Base-by-base conservation (phyloP, 2,888 invertebrate species). In the Tineola bisselliella region DNA sequence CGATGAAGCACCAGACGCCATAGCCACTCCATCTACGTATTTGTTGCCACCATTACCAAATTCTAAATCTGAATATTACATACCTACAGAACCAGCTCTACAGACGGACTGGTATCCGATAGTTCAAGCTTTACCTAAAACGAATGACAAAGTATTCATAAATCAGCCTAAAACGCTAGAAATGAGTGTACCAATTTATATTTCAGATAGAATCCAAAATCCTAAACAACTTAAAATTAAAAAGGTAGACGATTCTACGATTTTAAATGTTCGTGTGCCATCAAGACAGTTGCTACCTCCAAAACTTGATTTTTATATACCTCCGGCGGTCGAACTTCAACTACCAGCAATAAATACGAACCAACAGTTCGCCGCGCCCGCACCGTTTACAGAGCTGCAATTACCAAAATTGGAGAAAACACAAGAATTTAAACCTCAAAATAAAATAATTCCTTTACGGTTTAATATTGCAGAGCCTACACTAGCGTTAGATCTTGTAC, bases 41-140 rank as follows among this genome's bases (percentile, higher is more conserved):
- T 71, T 87, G 13, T 62, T 82, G 57, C 87, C 87, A 44, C 87
- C 87, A 0, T 63, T 70, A 44, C 67, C 70, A 62, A 73, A 71
- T 25, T 71, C 70, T 62, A 74, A 75, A 63, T 63, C 68, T 1
- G 74, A 76, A 44, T 78, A 75, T 58, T 76, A 75, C 19, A 66
- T 70, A 11, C 74, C 79, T 1, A 70, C 74, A 18, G 75, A 76
- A 63, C 65, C 77, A 0, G 75, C 69, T 0, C 72, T 72, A 43
- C 83, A 84, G 65, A 74, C 75, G 2, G 87, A 84, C 52, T 87
- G 87, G 87, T 76, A 81, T 65, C 87, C 87, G 1, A 79, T 86
- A 60, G 67, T 72, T 1, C 72, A 79, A 65, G 66, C 65, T 61
- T 65, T 69, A 33, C 65, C 65, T 30, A 48, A 48, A 48, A 43